Base-by-base conservation (phyloP, 1,140 invertebrate genomes). In the Aradophagus sp. region DNA sequence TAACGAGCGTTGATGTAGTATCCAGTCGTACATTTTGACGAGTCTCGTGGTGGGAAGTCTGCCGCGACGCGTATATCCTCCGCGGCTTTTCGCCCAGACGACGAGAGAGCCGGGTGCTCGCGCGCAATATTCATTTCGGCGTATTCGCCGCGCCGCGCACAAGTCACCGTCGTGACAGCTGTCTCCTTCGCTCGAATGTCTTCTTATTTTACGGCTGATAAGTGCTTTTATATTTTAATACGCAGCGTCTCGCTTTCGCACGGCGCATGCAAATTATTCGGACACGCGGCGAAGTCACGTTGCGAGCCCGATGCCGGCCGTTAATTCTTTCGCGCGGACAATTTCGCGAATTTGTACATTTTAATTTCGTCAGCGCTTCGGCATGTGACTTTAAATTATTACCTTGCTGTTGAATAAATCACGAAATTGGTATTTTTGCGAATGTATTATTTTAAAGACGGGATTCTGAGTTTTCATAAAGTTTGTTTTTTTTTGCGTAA, bases 171-270 rank as follows among this genome's bases (percentile, higher is more conserved):
- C 44, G 41, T 69, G 72, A 62, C 72, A 74, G 59, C 47, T 66
- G 72, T 74, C 72, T 62, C 10, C 35, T 52, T 56, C 15, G 38
- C 36, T 62, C 50, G 29, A 68, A 69, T n/a, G 61, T 68, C 63
- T 65, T 72, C 56, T 45, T 62, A 73, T 38, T 67, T 67, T 52
- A 48, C 20, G 13, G 36, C 32, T 67, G 56, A 73, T 73, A 67
- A 73, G 56, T 52, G 45, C 50, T 47, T 65, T 39, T 44, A 62
- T 72, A 72, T 66, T 66, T 66, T 66, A 72, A 72, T 56, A 58
- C 29, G 53, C 56, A 11, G 38, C 45, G 23, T 62, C 50, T 58
- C 56, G 58, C 58, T 69, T 50, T 52, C 52, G 38, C 26, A 16
- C 27, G 13, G 45, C 39, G 47, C n/a, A 58, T 70, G 53, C 35